Percentiles rank a stretch among this genome's conserved stretches.
Evolutionary conservation across 2,797 vertebrate species (phyloP).

Genomic region (Xiphophorus birchmanni): DNA sequence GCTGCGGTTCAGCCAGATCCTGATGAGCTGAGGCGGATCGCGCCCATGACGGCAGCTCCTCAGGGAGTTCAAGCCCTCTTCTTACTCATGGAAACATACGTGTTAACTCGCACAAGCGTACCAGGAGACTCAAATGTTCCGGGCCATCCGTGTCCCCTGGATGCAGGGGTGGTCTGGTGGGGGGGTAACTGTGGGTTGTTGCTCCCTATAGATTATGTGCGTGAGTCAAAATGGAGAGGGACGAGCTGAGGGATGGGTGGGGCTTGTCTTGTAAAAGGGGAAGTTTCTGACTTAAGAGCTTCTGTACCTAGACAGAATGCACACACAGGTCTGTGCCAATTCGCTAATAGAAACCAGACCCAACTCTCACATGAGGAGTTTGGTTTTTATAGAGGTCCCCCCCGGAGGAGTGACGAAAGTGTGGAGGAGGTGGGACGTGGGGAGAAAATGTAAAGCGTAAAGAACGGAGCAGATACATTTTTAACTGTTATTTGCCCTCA

Average conservation of each 20-base stretch:
- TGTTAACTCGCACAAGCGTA: conserved; percentile 47
- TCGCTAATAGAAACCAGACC: conserved; percentile 80
- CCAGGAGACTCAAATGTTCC: conserved; percentile 70
- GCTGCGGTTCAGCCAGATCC: conserved; percentile 55
- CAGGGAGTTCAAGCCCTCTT: conserved; percentile 47
- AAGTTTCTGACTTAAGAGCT: conserved; percentile 72
- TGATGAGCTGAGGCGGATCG: conserved; percentile 55
- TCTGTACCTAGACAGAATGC: conserved; percentile 67
- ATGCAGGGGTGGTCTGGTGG: conserved; percentile 21
- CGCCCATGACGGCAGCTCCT: conserved; percentile 63
- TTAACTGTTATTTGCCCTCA: conserved; percentile 30
- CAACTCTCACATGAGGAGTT: conserved; percentile 41
- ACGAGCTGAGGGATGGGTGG: conserved; percentile 13
- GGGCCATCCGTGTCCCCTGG: conserved; percentile 40
- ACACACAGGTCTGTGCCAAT: conserved; percentile 61
- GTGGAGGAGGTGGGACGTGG: conserved; percentile 27
- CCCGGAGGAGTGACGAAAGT: conserved; percentile 36
- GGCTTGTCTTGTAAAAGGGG: conserved; percentile 55
- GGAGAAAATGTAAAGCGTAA: conserved; percentile 18
- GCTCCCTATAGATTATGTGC: conserved; percentile 21
- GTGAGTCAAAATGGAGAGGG: conserved; percentile 44
- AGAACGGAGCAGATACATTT: conserved; percentile 24
- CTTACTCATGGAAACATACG: conserved; percentile 71
- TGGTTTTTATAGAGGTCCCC: conserved; percentile 60
- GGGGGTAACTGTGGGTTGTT: conserved; percentile 33